phyloP scores from a whole-genome alignment of 92 coral and sea anemone species.

The Epizoanthus stellaris region DNA sequence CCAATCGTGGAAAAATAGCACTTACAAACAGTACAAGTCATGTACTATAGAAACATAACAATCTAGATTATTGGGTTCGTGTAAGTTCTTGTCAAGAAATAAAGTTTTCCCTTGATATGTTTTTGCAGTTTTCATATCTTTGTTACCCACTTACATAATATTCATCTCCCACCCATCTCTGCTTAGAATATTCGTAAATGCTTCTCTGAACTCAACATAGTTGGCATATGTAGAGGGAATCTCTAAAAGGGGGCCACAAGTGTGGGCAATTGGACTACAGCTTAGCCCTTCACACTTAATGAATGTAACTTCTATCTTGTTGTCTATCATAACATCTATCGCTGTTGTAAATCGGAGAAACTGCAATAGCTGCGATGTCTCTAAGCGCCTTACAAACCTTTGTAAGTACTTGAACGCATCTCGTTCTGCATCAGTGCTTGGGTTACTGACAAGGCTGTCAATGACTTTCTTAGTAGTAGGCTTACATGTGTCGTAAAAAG shows the following conservation, averaged over 20 bases:
- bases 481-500: slow-evolving; percentile 16
- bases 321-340: slow-evolving; percentile 4
- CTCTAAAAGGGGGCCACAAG: slow-evolving; percentile 44
- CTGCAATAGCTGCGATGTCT: slow-evolving; percentile 17
- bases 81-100: no score
- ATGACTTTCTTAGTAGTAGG: slow-evolving; percentile 41
- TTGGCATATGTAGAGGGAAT: slow-evolving; percentile 37
- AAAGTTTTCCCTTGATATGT: no score
- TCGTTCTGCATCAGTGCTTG: slow-evolving; percentile 38
- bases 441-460: slow-evolving; percentile 7
- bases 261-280: slow-evolving; percentile 44
- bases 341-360: slow-evolving; percentile 38
- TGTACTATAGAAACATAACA: no score
- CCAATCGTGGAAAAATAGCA: no score
- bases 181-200: slow-evolving; percentile 21
- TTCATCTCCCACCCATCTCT: slow-evolving; percentile 34
- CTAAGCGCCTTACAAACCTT: slow-evolving; percentile 27
- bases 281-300: slow-evolving; percentile 38
- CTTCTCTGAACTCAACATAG: slow-evolving; percentile 40
- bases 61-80: no score
- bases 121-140: no score
- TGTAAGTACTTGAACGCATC: slow-evolving; percentile 30
- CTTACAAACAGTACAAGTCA: no score
- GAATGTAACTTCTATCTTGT: slow-evolving; percentile 26
- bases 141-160: no score